Percentiles rank a stretch among this genome's conserved stretches.
phyloP scores from a whole-genome alignment of 1,140 invertebrate genomes.

The Argopecten irradians region DNA sequence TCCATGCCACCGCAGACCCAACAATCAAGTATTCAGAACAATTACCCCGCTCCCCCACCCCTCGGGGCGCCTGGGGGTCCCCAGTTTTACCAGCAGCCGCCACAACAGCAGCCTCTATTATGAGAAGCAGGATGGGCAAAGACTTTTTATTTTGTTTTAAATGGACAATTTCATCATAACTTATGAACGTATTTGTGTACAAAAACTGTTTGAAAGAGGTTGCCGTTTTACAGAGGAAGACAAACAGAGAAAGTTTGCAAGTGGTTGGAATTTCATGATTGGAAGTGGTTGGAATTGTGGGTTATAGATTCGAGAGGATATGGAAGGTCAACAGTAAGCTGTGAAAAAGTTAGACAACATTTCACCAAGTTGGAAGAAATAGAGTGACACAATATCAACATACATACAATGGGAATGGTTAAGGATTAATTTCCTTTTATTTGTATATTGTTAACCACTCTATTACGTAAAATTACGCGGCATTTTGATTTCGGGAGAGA shows the following conservation, averaged over 20 bases:
- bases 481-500: too few species aligned
- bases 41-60: conserved; percentile 28
- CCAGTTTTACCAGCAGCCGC: conserved; percentile 49
- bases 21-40: conserved; percentile 33
- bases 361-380: neutral
- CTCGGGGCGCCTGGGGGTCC: conserved; percentile 20
- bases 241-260: neutral
- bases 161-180: neutral
- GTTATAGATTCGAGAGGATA: neutral
- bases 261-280: neutral
- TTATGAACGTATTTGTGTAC: neutral
- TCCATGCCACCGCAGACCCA: neutral
- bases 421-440: too few species aligned
- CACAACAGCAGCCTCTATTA: conserved; percentile 46
- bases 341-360: neutral
- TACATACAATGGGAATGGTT: too few species aligned
- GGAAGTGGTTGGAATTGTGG: neutral
- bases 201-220: neutral
- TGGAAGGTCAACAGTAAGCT: neutral
- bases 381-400: too few species aligned
- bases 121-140: neutral
- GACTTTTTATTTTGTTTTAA: neutral
- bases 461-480: too few species aligned
- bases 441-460: too few species aligned
- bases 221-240: neutral